phyloP scores from a whole-genome alignment of 2,888 invertebrate species.

The Quadroppia sp. region DNA sequence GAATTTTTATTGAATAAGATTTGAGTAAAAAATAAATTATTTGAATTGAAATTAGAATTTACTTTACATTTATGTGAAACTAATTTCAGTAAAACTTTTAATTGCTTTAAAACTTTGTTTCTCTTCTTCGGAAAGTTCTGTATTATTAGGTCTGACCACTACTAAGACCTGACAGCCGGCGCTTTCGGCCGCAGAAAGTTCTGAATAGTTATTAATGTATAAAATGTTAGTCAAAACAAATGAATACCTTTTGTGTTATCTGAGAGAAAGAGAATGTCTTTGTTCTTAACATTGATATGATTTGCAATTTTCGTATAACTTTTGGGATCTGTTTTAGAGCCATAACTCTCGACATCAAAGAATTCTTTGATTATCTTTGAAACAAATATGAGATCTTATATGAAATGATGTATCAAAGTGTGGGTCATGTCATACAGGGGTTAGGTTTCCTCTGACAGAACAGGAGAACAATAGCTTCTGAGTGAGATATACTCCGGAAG shows the following conservation, averaged over 20 bases:
- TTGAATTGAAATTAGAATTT: too few species aligned
- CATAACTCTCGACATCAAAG: neutral
- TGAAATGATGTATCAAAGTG: neutral
- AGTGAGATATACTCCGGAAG: neutral
- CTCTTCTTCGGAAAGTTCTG: neutral
- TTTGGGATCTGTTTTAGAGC: neutral
- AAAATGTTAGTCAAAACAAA: constrained; percentile 6
- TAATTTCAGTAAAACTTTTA: constrained; percentile 18
- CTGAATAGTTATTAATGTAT: neutral
- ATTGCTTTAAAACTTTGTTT: neutral
- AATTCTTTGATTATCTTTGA: constrained; percentile 7
- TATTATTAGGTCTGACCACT: neutral
- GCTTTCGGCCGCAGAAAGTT: neutral
- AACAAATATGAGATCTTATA: neutral
- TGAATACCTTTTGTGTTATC: constrained; percentile 24
- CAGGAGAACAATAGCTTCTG: constrained; percentile 19
- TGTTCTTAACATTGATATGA: neutral
- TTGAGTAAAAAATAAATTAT: too few species aligned
- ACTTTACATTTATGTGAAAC: too few species aligned
- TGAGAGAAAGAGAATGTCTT: constrained; percentile 2
- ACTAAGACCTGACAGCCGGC: neutral
- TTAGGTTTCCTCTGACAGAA: constrained; percentile 22
- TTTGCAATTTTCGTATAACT: neutral
- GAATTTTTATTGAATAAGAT: too few species aligned
- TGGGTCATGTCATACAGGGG: neutral